phyloP scores from a whole-genome alignment of 2,797 vertebrate genomes.

The Heliangelus exortis region DNA sequence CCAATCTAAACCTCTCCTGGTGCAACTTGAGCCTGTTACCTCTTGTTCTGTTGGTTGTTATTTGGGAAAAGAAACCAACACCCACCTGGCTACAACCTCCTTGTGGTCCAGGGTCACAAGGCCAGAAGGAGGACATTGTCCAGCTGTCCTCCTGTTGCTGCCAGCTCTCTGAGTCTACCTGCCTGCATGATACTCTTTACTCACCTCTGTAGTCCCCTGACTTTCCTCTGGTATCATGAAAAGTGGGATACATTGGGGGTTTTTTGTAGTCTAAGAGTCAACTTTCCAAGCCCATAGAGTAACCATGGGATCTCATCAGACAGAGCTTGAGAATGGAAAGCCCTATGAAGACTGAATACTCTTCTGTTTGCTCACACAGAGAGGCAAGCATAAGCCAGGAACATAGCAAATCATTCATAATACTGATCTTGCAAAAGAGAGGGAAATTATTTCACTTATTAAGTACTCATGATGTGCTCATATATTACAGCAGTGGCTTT shows the following conservation, averaged over 20 bases:
- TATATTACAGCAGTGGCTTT: neutral
- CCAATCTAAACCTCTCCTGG: too few relatives aligned
- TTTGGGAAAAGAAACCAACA: too few relatives aligned
- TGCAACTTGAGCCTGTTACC: too few relatives aligned
- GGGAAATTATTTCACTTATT: neutral
- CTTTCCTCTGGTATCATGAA: neutral
- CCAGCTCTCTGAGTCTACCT: neutral
- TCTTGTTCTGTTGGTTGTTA: too few relatives aligned
- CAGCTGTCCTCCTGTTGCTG: neutral
- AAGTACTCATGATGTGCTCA: neutral
- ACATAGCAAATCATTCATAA: neutral
- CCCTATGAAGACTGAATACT: neutral
- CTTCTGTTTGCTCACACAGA: neutral
- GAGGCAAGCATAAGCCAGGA: neutral
- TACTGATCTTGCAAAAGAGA: neutral
- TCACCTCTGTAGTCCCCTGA: neutral
- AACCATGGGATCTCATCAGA: neutral
- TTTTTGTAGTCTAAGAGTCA: neutral
- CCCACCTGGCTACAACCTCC: too few relatives aligned
- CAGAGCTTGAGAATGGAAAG: neutral
- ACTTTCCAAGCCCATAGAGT: neutral
- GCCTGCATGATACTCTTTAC: neutral
- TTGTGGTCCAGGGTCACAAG: neutral
- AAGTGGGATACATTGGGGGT: neutral
- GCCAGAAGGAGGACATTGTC: neutral